Conservation (phyloP, 2,113 vertebrate genomes). For the Podarcis muralis region DNA sequence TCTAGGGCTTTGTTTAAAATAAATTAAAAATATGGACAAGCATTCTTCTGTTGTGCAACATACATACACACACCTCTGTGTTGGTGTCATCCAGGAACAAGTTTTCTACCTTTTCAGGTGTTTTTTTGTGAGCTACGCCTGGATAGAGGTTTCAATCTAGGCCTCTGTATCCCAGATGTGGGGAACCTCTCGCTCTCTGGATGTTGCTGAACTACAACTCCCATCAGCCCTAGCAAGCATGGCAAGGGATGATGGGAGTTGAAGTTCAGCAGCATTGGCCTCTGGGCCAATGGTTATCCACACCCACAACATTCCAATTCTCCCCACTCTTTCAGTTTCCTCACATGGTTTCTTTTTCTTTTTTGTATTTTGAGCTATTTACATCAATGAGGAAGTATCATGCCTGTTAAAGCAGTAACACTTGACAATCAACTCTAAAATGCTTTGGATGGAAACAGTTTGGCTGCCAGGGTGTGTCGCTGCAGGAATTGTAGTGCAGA, state of each 20-base stretch:
- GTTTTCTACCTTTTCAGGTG: background rate
- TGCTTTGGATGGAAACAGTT: background rate
- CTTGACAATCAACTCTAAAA: background rate
- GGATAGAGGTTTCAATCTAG: background rate
- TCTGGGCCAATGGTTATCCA: too few relatives aligned
- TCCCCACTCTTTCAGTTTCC: background rate
- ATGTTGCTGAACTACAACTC: too few relatives aligned
- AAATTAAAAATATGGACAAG: background rate
- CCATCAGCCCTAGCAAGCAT: too few relatives aligned
- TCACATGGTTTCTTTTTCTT: background rate
- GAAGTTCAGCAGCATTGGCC: too few relatives aligned
- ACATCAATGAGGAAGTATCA: background rate
- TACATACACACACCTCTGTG: background rate
- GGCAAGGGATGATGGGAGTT: too few relatives aligned
- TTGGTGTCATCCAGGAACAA: background rate
- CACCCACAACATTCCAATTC: background rate
- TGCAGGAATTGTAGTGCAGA: background rate
- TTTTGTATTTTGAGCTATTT: background rate
- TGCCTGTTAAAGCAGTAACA: too few relatives aligned
- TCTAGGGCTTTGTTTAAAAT: background rate
- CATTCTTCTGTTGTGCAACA: background rate
- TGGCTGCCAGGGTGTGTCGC: background rate
- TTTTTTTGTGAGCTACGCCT: background rate
- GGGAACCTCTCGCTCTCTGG: too few relatives aligned
- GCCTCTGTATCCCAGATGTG: too few relatives aligned